Percentiles rank a stretch among this genome's conserved stretches.
Conservation (phyloP, 2,113 vertebrate genomes). For the Sinocyclocheilus anophthalmus region DNA sequence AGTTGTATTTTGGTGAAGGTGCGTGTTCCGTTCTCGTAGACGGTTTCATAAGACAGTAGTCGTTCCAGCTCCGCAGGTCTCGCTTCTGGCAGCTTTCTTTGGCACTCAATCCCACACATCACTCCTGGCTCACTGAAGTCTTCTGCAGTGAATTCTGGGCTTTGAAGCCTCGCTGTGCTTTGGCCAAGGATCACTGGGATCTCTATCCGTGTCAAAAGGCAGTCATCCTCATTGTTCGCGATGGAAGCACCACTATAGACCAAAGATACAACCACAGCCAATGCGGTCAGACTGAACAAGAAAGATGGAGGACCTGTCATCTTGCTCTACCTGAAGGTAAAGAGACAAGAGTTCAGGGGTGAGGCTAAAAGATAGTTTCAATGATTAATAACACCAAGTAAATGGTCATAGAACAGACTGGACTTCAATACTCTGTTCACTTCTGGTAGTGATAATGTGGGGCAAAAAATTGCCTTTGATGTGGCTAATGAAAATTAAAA, state of each 20-base stretch:
- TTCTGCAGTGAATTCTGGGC: slow-evolving; percentile 75
- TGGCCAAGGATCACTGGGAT: slow-evolving; percentile 80
- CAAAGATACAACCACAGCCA: slow-evolving; percentile 11
- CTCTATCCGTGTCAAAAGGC: slow-evolving; percentile 77
- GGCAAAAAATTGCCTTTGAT: neutral
- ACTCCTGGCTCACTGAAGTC: slow-evolving; percentile 51
- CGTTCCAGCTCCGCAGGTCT: slow-evolving; percentile 79
- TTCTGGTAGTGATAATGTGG: neutral
- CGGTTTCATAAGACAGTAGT: slow-evolving; percentile 86
- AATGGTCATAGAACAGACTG: neutral
- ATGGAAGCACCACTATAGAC: neutral
- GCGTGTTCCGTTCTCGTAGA: slow-evolving; percentile 86
- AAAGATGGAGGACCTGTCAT: neutral
- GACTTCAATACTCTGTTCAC: neutral
- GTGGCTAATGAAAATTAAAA: neutral
- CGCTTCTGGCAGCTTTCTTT: slow-evolving; percentile 72
- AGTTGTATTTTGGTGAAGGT: slow-evolving; percentile 81
- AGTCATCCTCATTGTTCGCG: slow-evolving; percentile 52
- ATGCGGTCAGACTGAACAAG: neutral
- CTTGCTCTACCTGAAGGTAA: neutral
- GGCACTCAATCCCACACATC: slow-evolving; percentile 88
- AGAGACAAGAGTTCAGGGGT: neutral
- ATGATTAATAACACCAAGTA: neutral
- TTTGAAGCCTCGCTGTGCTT: slow-evolving; percentile 75
- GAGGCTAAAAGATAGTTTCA: neutral